These are phyloP conservation scores for Hirundichthys speculiger DNA, from an alignment of 2,113 vertebrate species.

Conservation along the genomic window DNA sequence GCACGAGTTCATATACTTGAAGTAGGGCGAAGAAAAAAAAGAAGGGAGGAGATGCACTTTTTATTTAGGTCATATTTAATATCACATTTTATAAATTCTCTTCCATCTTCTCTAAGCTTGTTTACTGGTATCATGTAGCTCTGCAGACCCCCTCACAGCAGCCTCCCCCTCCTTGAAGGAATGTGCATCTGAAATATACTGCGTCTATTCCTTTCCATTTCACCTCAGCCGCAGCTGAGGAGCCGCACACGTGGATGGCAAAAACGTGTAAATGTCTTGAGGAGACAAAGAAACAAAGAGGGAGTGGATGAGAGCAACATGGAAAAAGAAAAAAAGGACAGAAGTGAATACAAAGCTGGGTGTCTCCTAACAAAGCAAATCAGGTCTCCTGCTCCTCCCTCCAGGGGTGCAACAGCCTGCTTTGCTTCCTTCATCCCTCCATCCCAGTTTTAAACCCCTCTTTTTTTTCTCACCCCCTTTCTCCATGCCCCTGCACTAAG, in stretches of 20 bases:
- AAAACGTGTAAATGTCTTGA: constrained; percentile 64
- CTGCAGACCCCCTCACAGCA: constrained; percentile 32
- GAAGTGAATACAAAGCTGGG: constrained; percentile 10
- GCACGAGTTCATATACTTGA: constrained; percentile 23
- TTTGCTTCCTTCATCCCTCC: constrained; percentile 44
- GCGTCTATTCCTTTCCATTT: constrained; percentile 55
- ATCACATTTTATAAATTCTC: constrained; percentile 50
- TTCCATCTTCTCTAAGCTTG: constrained; percentile 31
- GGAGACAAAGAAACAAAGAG: constrained; percentile 40
- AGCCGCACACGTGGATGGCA: constrained; percentile 70
- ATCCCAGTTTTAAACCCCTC: constrained; percentile 27
- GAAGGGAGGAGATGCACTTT: constrained; percentile 37
- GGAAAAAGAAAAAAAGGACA: constrained; percentile 17
- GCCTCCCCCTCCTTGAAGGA: constrained; percentile 38
- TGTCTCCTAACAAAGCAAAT: constrained; percentile 63
- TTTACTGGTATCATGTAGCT: constrained; percentile 48
- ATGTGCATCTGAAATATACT: constrained; percentile 50
- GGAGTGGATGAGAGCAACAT: constrained; percentile 38
- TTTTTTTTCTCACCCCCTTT: constrained; percentile 2
- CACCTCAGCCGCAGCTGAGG: constrained; percentile 62
- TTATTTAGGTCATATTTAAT: constrained; percentile 71
- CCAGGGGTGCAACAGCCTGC: constrained; percentile 54
- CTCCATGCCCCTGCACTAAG: constrained; percentile 28
- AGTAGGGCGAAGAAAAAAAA: constrained; percentile 32
- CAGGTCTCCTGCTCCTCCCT: constrained; percentile 51